Evolutionary conservation across 2,888 invertebrate species (phyloP), one percentile per base, ranked within the genome.

Genomic region (Drosophila affinis): DNA sequence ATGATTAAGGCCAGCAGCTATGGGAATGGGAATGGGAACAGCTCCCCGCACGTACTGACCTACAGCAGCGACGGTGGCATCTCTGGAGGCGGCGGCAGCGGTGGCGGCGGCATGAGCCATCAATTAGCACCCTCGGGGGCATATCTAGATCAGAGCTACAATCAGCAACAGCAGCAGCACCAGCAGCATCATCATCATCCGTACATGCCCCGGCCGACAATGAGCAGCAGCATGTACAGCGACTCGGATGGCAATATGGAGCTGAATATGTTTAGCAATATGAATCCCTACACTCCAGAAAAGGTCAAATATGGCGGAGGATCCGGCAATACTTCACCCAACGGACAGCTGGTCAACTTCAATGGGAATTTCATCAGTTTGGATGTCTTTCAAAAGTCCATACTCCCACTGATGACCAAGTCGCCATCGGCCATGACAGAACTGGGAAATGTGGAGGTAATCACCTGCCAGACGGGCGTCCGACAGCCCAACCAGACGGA

Each of bases 401-500:
- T 90, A 60, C 62, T 91, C 3, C 88, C 91, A 1, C 55, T 90
- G 24, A 77, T 92, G 49, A 82, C 89, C 1, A 79, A 79, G 17
- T 79, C 87, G 0, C 55, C 84, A 0, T 45, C 73, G 0, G 68
- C 78, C 0, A 9, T 79, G 9, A 70, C 75, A 2, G 86, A 89
- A 9, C 68, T 89, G n/a, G 75, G 68, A n/a, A 89, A 91, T 14
- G 78, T 91, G 18, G 92, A 91, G 74, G 81, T 93, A 3, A 88
- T 93, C 46, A 91, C 92, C 7, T 93, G 93, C 63, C 90, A 91
- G 21, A 75, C 90, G 9, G 93, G 92, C 1, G 86, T 93, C 5
- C 91, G 93, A 1, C 91, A 93, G 45, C 91, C 93, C 2, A 93
- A 93, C 77, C 77, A 69, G n/a, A 93, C 93, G 0, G 93, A 93